Conservation (phyloP, 1,140 invertebrate genomes). For the Drosophila equinoxialis region DNA sequence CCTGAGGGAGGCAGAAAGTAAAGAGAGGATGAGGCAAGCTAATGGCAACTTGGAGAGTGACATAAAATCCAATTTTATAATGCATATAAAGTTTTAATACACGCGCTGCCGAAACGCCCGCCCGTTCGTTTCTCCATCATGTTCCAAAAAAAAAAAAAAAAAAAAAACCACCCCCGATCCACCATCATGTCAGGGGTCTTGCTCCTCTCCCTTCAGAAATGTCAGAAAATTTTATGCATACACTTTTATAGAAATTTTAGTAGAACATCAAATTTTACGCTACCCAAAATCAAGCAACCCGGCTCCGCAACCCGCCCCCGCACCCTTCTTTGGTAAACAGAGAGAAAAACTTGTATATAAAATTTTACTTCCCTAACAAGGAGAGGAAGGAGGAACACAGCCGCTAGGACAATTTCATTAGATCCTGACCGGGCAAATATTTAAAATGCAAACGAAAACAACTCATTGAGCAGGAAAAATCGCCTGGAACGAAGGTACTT, state of each 20-base stretch:
- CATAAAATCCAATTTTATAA: conserved; percentile 80
- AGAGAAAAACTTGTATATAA: conserved; percentile 66
- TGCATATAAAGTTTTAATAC: conserved; percentile 80
- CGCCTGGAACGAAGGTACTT: conserved; percentile 37
- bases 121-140: not conserved
- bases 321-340: not conserved
- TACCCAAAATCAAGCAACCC: conserved; percentile 30
- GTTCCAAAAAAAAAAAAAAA: too few relatives aligned
- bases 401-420: conserved; percentile 15
- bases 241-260: conserved; percentile 77
- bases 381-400: not conserved
- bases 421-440: conserved; percentile 16
- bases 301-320: not conserved
- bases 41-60: conserved; percentile 68
- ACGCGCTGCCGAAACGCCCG: conserved; percentile 22
- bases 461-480: conserved; percentile 18
- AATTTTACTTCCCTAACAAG: conserved; percentile 54
- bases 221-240: conserved; percentile 58
- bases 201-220: conserved; percentile 12
- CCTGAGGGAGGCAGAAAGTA: not conserved
- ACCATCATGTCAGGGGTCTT: conserved; percentile 15
- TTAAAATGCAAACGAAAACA: conserved; percentile 24
- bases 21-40: conserved; percentile 27
- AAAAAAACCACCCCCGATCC: not conserved
- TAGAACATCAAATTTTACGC: conserved; percentile 76